phyloP scores from a whole-genome alignment of 2,888 invertebrate genomes.

The Sesamia inferens region DNA sequence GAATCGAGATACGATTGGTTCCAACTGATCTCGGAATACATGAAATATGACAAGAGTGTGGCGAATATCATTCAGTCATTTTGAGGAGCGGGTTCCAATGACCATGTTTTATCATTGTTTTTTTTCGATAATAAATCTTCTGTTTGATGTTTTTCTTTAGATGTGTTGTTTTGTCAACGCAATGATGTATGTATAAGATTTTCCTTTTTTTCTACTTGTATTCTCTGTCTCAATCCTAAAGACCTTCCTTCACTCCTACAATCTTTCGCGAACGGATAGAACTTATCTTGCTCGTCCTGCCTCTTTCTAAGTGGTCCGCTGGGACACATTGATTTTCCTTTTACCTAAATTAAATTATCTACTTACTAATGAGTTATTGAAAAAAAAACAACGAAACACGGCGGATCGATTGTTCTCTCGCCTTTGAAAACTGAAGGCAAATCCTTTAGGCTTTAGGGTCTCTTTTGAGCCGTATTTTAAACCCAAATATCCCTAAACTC shows the following conservation, averaged over 20 bases:
- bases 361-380: too few species aligned
- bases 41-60: slow-evolving; percentile 25
- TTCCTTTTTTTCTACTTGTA: not conserved
- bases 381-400: not conserved
- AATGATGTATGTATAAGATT: not conserved
- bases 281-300: too few species aligned
- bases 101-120: not conserved
- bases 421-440: slow-evolving; percentile 12
- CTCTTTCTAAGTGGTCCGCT: too few species aligned
- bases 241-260: not conserved
- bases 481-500: slow-evolving; percentile 1
- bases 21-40: slow-evolving; percentile 17
- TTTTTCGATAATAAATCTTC: slow-evolving; percentile 12
- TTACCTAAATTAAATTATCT: too few species aligned
- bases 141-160: slow-evolving; percentile 10
- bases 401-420: not conserved
- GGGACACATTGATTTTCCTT: too few species aligned
- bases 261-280: not conserved
- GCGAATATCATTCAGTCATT: slow-evolving; percentile 15
- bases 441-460: not conserved
- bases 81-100: slow-evolving; percentile 4
- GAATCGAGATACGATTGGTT: slow-evolving; percentile 20
- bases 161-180: not conserved
- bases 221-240: not conserved
- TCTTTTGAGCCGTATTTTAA: not conserved